Percentiles rank a stretch among this genome's conserved stretches.
Evolutionary conservation across 2,113 vertebrate genomes (phyloP).

Genomic region (Xiphophorus hellerii): DNA sequence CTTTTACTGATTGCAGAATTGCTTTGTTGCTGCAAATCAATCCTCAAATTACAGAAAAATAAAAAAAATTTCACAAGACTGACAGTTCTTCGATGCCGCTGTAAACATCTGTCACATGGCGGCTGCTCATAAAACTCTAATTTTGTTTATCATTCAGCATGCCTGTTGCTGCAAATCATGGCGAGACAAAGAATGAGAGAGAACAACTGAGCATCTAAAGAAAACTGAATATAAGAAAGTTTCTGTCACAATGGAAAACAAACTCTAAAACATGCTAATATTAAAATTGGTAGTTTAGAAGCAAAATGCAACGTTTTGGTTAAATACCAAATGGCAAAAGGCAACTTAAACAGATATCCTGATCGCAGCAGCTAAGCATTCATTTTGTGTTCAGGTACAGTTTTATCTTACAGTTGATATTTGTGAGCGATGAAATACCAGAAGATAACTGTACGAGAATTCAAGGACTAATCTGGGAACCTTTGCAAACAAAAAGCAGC

Average conservation of each 20-base stretch:
- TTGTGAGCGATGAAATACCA: too few species aligned
- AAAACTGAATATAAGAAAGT: not conserved
- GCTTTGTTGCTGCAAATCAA: slow-evolving; percentile 11
- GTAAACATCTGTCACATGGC: not conserved
- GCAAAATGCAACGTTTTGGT: too few species aligned
- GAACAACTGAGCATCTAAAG: not conserved
- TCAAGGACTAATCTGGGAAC: too few species aligned
- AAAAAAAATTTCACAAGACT: not conserved
- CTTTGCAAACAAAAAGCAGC: too few species aligned
- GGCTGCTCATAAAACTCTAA: not conserved
- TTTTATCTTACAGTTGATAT: too few species aligned
- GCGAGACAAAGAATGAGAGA: not conserved
- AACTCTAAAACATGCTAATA: too few species aligned
- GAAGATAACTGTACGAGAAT: too few species aligned
- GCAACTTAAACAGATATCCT: too few species aligned
- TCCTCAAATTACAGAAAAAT: not conserved
- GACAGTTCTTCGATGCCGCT: not conserved
- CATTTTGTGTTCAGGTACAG: too few species aligned
- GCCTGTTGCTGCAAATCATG: not conserved
- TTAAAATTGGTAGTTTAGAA: too few species aligned
- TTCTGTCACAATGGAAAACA: not conserved
- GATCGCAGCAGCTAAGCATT: too few species aligned
- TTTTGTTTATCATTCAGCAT: not conserved
- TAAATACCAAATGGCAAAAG: too few species aligned
- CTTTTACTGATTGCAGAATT: slow-evolving; percentile 6